These are phyloP conservation scores for Anneissia japonica DNA, from an alignment of 35 echinoderm and acorn worm species.

Conservation along the genomic window DNA sequence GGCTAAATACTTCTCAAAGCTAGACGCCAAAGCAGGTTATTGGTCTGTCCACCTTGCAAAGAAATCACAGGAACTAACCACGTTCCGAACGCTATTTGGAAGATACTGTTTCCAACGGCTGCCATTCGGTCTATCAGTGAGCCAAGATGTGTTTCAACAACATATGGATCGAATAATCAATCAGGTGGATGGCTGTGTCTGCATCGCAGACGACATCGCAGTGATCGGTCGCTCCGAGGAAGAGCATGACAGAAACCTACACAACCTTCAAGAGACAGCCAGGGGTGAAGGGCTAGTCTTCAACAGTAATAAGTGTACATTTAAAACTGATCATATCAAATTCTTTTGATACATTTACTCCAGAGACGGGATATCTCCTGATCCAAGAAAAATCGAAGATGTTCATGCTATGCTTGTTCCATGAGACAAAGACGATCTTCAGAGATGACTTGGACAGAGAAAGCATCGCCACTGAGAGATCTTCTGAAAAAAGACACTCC, in stretches of 20 bases:
- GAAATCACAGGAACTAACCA: slow-evolving; percentile 50
- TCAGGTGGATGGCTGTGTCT: slow-evolving; percentile 34
- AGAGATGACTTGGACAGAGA: slow-evolving; percentile 32
- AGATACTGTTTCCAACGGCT: slow-evolving; percentile 39
- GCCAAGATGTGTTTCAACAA: slow-evolving; percentile 57
- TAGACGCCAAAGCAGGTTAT: slow-evolving; percentile 53
- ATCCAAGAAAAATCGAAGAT: slow-evolving; percentile 28
- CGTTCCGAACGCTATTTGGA: slow-evolving; percentile 61
- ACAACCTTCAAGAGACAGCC: neutral
- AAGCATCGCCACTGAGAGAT: neutral
- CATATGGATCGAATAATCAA: slow-evolving; percentile 31
- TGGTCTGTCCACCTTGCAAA: slow-evolving; percentile 51
- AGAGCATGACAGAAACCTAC: slow-evolving; percentile 23
- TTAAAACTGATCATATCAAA: neutral
- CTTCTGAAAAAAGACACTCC: slow-evolving; percentile 26
- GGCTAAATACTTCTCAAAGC: slow-evolving; percentile 64
- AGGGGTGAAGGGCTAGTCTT: neutral
- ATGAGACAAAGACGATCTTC: slow-evolving; percentile 46
- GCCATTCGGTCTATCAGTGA: slow-evolving; percentile 30
- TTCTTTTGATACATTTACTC: slow-evolving; percentile 14
- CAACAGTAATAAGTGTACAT: neutral
- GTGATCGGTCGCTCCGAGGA: slow-evolving; percentile 24
- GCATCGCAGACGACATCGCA: slow-evolving; percentile 33
- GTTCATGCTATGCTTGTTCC: slow-evolving; percentile 33
- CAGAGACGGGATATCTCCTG: slow-evolving; percentile 4